Evolutionary conservation across 2,797 vertebrate genomes (phyloP), one percentile per base, ranked within the genome.

Genomic region (Eleutherodactylus coqui): DNA sequence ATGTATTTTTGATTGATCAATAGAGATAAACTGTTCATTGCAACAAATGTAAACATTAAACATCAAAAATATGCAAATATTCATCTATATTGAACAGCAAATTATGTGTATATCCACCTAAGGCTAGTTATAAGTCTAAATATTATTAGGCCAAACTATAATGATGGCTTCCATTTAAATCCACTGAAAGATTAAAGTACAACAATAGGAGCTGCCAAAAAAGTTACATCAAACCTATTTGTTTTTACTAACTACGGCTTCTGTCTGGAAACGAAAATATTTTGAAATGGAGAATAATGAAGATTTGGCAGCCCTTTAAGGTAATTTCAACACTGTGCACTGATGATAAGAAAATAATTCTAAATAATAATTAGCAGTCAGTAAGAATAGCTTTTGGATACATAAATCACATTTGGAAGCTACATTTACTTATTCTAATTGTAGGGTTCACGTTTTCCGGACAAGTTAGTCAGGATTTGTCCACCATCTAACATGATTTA

Each of bases 281-380:
- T 72, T 72, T 27, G 32, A 67, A 49, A 49, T 69, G 16, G 47
- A 83, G 64, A 83, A 58, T 58, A 83, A 58, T 60, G 16, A 75
- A 55, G 41, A 60, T 24, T 60, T 75, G 69, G 70, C 49, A 84
- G 19, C 36, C 69, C 72, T 84, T 64, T 76, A 10, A 76, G 69
- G 51, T 45, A 45, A 83, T 43, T 58, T 73, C 16, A 58, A 83
- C n/a, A 45, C 81, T 83, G 81, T 83, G 36, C 67, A 55, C 21
- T 27, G n/a, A 32, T 24, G 80, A 82, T 82, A 82, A 82, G 67
- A 72, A 70, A 82, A 82, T 82, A 82, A 43, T 70, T 70, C 17
- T 41, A 82, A 69, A 82, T 72, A 70, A 55, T 82, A 82, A 82
- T 82, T 72, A 41, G 10, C 47, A 53, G 32, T n/a, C 11, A 29